phyloP scores from a whole-genome alignment of 2,113 vertebrate species.

The Phasianus colchicus region DNA sequence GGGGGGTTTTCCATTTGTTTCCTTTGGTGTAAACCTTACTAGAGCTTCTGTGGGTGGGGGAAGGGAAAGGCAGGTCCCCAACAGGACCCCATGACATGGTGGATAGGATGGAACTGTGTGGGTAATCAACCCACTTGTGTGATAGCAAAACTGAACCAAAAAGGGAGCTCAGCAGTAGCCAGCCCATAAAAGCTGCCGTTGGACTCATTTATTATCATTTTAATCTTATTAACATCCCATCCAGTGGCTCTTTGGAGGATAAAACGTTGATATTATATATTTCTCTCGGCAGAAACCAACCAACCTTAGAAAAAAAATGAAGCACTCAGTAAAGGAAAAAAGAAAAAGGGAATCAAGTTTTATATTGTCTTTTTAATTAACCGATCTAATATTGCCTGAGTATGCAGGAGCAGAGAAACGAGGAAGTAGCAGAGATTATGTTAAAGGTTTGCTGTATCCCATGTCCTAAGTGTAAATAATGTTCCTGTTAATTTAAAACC shows the following conservation, averaged over 20 bases:
- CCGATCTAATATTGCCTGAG: not conserved
- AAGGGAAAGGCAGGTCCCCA: not conserved
- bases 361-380: constrained; percentile 1
- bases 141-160: not conserved
- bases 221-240: constrained; percentile 34
- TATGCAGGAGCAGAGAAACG: not conserved
- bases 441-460: not conserved
- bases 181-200: constrained; percentile 14
- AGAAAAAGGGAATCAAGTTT: not conserved
- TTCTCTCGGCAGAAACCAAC: constrained; percentile 15
- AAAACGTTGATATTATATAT: constrained; percentile 1
- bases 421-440: not conserved
- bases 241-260: constrained; percentile 38
- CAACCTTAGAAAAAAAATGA: constrained; percentile 26
- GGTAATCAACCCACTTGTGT: not conserved
- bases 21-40: not conserved
- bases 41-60: accelerated
- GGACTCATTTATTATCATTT: constrained; percentile 43
- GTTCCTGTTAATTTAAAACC: constrained; percentile 63
- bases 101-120: not conserved
- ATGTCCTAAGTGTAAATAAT: constrained; percentile 47
- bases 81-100: accelerated
- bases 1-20: not conserved
- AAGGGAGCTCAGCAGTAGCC: not conserved
- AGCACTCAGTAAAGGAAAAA: not conserved